These are phyloP conservation scores for Proales similis DNA, from an alignment of 1,140 invertebrate species.

Conservation along the genomic window DNA sequence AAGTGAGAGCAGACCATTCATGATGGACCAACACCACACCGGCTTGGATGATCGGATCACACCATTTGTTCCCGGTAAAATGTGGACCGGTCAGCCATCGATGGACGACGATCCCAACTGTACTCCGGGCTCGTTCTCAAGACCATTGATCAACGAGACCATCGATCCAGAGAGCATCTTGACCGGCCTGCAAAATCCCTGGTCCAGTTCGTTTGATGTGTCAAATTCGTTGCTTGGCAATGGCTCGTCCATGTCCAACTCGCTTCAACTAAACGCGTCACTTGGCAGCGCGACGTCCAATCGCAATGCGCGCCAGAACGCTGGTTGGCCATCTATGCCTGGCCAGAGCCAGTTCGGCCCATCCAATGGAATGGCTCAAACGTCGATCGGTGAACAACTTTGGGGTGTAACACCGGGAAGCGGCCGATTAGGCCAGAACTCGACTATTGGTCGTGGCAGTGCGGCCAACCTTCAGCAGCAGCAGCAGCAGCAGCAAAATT, in stretches of 20 bases:
- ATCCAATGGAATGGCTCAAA: too few species aligned
- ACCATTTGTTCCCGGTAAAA: constrained; percentile 31
- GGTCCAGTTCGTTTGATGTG: constrained; percentile 3
- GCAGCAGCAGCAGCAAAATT: constrained; percentile 4
- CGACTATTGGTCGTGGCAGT: neutral
- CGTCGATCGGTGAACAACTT: constrained; percentile 27
- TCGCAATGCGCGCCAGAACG: too few species aligned
- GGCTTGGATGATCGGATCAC: constrained; percentile 24
- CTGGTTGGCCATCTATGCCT: too few species aligned
- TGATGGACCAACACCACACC: constrained; percentile 2
- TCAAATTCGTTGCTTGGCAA: neutral
- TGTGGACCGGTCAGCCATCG: constrained; percentile 2
- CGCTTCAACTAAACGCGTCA: too few species aligned
- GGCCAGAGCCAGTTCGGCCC: too few species aligned
- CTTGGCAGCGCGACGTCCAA: too few species aligned
- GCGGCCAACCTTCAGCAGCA: constrained; percentile 6
- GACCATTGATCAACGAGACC: constrained; percentile 9
- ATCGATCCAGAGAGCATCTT: constrained; percentile 35
- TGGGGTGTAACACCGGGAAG: constrained; percentile 1
- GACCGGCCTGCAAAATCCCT: constrained; percentile 1
- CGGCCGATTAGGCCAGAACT: neutral
- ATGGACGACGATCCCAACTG: constrained; percentile 33
- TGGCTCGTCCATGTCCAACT: too few species aligned
- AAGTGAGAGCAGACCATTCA: too few species aligned
- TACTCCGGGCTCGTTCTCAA: constrained; percentile 31